Percentiles rank a stretch among this genome's conserved stretches.
These are phyloP conservation scores for Trididemnum nubilum DNA, from an alignment of 23 tunicate species.

Conservation along the genomic window DNA sequence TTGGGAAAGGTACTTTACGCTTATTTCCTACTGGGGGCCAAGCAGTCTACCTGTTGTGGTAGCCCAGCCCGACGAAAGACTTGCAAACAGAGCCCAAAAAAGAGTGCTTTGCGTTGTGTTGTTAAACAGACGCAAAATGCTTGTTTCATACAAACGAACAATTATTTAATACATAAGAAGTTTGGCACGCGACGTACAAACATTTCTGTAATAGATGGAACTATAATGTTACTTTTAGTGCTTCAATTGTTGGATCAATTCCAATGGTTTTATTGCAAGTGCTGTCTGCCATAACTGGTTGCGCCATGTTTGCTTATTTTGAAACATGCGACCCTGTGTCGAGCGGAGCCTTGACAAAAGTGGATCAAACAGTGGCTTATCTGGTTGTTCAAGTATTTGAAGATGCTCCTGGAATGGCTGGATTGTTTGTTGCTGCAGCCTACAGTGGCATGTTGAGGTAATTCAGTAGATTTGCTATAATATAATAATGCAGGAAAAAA, in stretches of 20 bases:
- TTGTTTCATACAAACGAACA: no score
- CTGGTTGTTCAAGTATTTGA: conserved; percentile 44
- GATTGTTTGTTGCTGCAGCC: conserved; percentile 58
- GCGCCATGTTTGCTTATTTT: conserved; percentile 60
- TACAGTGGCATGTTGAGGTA: conserved; percentile 66
- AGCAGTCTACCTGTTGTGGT: no score
- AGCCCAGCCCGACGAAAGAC: no score
- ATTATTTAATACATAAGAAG: no score
- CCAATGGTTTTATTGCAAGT: conserved; percentile 30
- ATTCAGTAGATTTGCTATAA: neutral
- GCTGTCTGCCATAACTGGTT: conserved; percentile 33
- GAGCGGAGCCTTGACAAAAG: conserved; percentile 16
- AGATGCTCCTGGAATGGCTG: conserved; percentile 60
- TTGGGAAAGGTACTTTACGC: no score
- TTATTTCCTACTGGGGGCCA: no score
- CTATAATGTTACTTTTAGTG: conserved; percentile 32
- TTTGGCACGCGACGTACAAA: no score
- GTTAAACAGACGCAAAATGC: no score
- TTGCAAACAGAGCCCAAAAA: no score
- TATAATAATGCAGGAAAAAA: neutral
- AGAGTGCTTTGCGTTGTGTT: no score
- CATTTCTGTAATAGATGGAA: no score
- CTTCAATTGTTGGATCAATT: conserved; percentile 19
- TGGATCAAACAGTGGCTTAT: conserved; percentile 45
- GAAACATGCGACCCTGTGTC: conserved; percentile 59